Conservation (phyloP, 2,113 vertebrate species). For the Hassar affinis region DNA sequence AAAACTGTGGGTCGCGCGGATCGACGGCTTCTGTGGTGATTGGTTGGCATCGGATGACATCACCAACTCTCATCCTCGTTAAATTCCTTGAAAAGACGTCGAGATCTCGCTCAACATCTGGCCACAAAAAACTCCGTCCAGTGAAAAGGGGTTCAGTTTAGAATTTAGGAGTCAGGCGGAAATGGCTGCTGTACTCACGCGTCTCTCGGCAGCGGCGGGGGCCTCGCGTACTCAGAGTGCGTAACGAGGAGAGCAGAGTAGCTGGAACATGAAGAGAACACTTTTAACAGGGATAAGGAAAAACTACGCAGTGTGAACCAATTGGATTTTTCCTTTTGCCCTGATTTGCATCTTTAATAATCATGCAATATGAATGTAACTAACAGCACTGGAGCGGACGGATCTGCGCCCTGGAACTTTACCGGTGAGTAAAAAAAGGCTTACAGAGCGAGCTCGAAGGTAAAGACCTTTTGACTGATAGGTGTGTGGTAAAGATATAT, state of each 20-base stretch:
- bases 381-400: slow-evolving; percentile 58
- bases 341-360: slow-evolving; percentile 39
- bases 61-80: neutral
- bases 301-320: slow-evolving; percentile 27
- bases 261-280: slow-evolving; percentile 46
- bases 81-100: neutral
- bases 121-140: neutral
- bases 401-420: slow-evolving; percentile 56
- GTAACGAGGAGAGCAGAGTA: slow-evolving; percentile 28
- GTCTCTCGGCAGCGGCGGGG: neutral
- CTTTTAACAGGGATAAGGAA: slow-evolving; percentile 30
- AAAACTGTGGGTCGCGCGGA: slow-evolving; percentile 4
- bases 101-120: neutral
- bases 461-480: neutral
- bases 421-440: slow-evolving; percentile 50
- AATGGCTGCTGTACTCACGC: neutral
- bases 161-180: neutral
- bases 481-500: neutral
- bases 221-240: slow-evolving; percentile 1
- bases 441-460: too few relatives aligned
- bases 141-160: neutral
- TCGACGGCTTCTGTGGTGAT: neutral
- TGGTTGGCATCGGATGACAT: slow-evolving; percentile 2
- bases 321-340: slow-evolving; percentile 40
- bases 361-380: slow-evolving; percentile 60